phyloP scores from a whole-genome alignment of 2,113 vertebrate genomes.

The Oxygymnocypris stewartii region DNA sequence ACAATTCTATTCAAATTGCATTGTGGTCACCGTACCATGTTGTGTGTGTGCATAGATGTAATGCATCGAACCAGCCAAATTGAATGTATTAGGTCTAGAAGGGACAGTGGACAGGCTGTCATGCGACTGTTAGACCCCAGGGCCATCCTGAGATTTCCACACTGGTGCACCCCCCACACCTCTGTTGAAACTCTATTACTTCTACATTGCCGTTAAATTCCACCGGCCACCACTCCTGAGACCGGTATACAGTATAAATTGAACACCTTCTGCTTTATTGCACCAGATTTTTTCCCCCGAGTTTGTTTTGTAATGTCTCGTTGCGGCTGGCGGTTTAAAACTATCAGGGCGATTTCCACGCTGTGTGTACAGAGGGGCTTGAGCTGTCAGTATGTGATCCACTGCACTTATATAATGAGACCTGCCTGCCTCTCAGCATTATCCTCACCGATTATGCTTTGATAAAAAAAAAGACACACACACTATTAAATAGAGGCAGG shows the following conservation, averaged over 20 bases:
- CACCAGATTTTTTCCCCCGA: slow-evolving; percentile 20
- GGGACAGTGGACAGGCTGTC: slow-evolving; percentile 53
- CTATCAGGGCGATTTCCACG: slow-evolving; percentile 54
- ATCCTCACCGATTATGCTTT: slow-evolving; percentile 52
- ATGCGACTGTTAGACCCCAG: slow-evolving; percentile 50
- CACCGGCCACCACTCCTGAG: slow-evolving; percentile 38
- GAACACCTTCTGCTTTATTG: slow-evolving; percentile 43
- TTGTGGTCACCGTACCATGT: background rate
- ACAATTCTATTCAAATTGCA: slow-evolving; percentile 38
- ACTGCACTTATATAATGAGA: slow-evolving; percentile 56
- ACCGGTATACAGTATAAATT: slow-evolving; percentile 38
- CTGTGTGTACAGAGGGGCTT: slow-evolving; percentile 47
- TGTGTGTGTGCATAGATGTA: slow-evolving; percentile 6
- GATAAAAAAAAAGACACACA: slow-evolving; percentile 49
- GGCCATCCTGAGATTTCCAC: slow-evolving; percentile 44
- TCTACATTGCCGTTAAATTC: slow-evolving; percentile 46
- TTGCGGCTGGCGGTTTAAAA: slow-evolving; percentile 50
- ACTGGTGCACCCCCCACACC: slow-evolving; percentile 29
- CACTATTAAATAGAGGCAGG: slow-evolving; percentile 41
- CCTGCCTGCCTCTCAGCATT: slow-evolving; percentile 53
- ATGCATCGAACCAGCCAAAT: slow-evolving; percentile 45
- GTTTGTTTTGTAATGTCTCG: slow-evolving; percentile 39
- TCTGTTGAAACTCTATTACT: slow-evolving; percentile 44
- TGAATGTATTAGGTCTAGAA: slow-evolving; percentile 47
- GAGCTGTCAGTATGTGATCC: slow-evolving; percentile 51